Evolutionary conservation across 2,888 invertebrate genomes (phyloP).

Genomic region (Rhingia rostrata): DNA sequence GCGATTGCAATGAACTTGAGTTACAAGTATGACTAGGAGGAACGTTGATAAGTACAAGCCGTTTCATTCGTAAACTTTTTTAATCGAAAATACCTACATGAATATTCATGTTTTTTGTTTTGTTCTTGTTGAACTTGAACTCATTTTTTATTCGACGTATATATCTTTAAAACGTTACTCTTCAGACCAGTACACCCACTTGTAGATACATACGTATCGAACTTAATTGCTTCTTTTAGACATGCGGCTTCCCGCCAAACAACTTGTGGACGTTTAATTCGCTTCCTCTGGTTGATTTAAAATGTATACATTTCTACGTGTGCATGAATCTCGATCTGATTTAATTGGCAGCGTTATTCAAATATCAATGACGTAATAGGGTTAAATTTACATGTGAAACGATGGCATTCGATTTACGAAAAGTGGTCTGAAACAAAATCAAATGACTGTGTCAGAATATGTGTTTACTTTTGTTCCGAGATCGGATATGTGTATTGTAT

Average conservation of each 20-base stretch:
- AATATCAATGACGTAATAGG: constrained; percentile 55
- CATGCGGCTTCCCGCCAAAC: constrained; percentile 42
- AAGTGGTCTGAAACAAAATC: neutral
- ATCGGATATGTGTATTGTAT: neutral
- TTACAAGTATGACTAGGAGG: neutral
- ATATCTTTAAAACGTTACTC: constrained; percentile 3
- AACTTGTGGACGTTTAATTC: constrained; percentile 5
- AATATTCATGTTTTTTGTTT: neutral
- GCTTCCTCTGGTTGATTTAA: constrained; percentile 7
- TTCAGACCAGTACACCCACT: constrained; percentile 26
- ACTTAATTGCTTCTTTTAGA: constrained; percentile 26
- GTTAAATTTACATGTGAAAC: constrained; percentile 20
- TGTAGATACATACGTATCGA: constrained; percentile 30
- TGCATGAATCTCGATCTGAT: constrained; percentile 27
- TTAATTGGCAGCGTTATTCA: constrained; percentile 42
- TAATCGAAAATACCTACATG: neutral
- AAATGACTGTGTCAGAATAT: neutral
- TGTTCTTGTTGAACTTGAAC: constrained; percentile 41
- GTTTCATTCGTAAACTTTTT: neutral
- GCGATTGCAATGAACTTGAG: constrained; percentile 21
- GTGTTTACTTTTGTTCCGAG: neutral
- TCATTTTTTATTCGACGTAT: constrained; percentile 2
- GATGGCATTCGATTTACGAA: constrained; percentile 18
- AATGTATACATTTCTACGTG: constrained; percentile 1
- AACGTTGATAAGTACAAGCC: neutral